phyloP scores from a whole-genome alignment of 30 jellyfish, hydroid and myxozoan species.

The Aurelia sp. region DNA sequence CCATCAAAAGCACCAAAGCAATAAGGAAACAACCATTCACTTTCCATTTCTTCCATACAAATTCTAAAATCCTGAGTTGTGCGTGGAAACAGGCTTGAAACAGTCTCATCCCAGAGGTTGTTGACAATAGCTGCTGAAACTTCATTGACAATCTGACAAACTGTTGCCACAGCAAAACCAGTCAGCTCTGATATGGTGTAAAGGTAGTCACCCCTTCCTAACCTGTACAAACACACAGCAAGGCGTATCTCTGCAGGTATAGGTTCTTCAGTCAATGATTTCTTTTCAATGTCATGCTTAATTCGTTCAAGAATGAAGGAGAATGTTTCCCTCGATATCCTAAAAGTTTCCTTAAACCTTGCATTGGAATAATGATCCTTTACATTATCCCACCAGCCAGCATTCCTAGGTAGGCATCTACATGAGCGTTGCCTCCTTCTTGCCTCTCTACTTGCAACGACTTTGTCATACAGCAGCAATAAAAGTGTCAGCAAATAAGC shows the following conservation, averaged over 20 bases:
- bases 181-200: slow-evolving; percentile 70
- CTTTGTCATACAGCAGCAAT: slow-evolving; percentile 50
- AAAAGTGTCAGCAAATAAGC: slow-evolving; percentile 34
- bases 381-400: slow-evolving; percentile 75
- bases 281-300: slow-evolving; percentile 60
- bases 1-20: slow-evolving; percentile 73
- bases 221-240: slow-evolving; percentile 68
- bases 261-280: slow-evolving; percentile 60
- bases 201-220: slow-evolving; percentile 77
- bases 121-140: slow-evolving; percentile 53
- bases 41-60: slow-evolving; percentile 64
- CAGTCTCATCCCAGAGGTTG: slow-evolving; percentile 71
- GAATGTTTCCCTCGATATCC: slow-evolving; percentile 67
- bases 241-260: slow-evolving; percentile 75
- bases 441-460: slow-evolving; percentile 17
- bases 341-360: slow-evolving; percentile 55
- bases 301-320: slow-evolving; percentile 57
- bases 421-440: slow-evolving; percentile 55
- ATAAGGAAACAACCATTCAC: slow-evolving; percentile 75
- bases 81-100: slow-evolving; percentile 44
- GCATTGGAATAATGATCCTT: slow-evolving; percentile 55
- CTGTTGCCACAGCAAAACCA: slow-evolving; percentile 77
- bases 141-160: slow-evolving; percentile 48
- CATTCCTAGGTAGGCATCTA: slow-evolving; percentile 52
- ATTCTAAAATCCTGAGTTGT: slow-evolving; percentile 53